These are phyloP conservation scores for Andrena dorsata DNA, from an alignment of 2,888 invertebrate species.

Conservation along the genomic window DNA sequence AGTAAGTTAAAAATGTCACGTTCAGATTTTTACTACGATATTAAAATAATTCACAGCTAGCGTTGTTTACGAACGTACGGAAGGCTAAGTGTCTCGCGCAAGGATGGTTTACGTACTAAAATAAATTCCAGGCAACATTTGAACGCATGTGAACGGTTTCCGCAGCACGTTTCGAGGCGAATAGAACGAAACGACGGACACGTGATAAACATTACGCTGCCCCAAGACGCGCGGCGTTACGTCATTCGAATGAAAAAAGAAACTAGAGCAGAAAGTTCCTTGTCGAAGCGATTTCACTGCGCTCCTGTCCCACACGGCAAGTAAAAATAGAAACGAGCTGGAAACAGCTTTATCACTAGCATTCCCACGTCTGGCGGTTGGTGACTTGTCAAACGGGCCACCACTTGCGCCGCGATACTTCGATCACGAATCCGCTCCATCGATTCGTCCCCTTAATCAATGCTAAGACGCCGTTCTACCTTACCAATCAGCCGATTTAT, in stretches of 20 bases:
- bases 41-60: no score
- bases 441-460: slow-evolving; percentile 2
- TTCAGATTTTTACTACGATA: no score
- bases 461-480: background rate
- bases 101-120: background rate
- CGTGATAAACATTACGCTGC: slow-evolving; percentile 51
- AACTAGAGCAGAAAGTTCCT: slow-evolving; percentile 54
- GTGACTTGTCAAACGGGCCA: slow-evolving; percentile 39
- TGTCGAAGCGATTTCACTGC: slow-evolving; percentile 48
- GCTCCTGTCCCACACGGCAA: slow-evolving; percentile 9
- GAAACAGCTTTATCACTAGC: slow-evolving; percentile 54
- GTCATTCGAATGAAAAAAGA: slow-evolving; percentile 47
- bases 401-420: slow-evolving; percentile 28
- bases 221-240: slow-evolving; percentile 37
- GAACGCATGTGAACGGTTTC: background rate
- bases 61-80: no score
- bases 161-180: background rate
- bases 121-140: background rate
- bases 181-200: slow-evolving; percentile 9
- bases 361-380: slow-evolving; percentile 43
- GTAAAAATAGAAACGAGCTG: slow-evolving; percentile 63
- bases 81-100: no score
- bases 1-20: no score
- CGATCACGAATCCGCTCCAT: slow-evolving; percentile 24
- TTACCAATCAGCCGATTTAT: no score